These are phyloP conservation scores for Mechanitis messenoides DNA, from an alignment of 2,888 invertebrate species.

Conservation along the genomic window DNA sequence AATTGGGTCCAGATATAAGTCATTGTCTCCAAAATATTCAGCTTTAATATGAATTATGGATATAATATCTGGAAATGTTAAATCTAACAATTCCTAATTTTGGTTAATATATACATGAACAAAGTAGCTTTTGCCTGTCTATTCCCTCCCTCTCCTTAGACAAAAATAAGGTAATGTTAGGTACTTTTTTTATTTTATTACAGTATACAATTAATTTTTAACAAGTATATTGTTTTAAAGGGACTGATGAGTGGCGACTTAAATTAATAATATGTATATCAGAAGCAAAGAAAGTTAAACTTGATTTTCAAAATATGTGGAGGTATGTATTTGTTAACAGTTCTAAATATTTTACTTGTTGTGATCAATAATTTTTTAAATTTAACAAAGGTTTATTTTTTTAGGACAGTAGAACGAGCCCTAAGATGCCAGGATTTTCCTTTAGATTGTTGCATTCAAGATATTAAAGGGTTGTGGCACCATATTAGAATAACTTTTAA, in stretches of 20 bases:
- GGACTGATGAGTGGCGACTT: slow-evolving; percentile 66
- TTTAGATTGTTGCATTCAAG: slow-evolving; percentile 63
- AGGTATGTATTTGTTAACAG: slow-evolving; percentile 39
- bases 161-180: too few relatives aligned
- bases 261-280: slow-evolving; percentile 57
- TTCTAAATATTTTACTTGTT: not conserved
- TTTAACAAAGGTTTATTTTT: slow-evolving; percentile 22
- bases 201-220: slow-evolving; percentile 4
- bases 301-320: slow-evolving; percentile 58
- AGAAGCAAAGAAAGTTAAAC: slow-evolving; percentile 50
- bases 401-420: slow-evolving; percentile 60
- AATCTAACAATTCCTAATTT: too few relatives aligned
- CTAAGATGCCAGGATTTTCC: slow-evolving; percentile 59
- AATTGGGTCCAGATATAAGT: too few relatives aligned
- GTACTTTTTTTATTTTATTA: too few relatives aligned
- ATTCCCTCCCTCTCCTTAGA: too few relatives aligned
- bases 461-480: slow-evolving; percentile 66
- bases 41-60: too few relatives aligned
- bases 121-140: too few relatives aligned
- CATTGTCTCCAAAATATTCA: too few relatives aligned
- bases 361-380: not conserved
- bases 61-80: too few relatives aligned
- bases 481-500: slow-evolving; percentile 60
- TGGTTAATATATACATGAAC: too few relatives aligned
- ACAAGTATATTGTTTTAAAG: slow-evolving; percentile 37